phyloP scores from a whole-genome alignment of 53 echinoderm and acorn worm species.

The Patiria pectinifera region DNA sequence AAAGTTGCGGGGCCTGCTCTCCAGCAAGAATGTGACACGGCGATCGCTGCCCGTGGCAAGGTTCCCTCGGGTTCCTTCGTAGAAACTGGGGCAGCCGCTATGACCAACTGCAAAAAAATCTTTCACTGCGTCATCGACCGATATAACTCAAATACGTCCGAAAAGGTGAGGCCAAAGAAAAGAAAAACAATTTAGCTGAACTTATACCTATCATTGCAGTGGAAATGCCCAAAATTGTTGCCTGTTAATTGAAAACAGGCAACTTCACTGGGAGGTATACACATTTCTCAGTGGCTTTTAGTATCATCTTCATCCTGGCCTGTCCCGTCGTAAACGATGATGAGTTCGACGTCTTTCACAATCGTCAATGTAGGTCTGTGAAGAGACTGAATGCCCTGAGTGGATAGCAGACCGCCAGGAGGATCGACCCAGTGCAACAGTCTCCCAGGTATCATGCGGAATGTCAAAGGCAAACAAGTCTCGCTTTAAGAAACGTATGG shows the following conservation, averaged over 20 bases:
- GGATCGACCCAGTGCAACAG: too few relatives aligned
- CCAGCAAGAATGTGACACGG: constrained; percentile 23
- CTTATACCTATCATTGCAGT: too few relatives aligned
- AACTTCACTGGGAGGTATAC: not conserved
- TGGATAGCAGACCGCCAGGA: too few relatives aligned
- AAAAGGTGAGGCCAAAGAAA: constrained; percentile 1
- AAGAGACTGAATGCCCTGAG: too few relatives aligned
- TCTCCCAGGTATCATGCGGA: too few relatives aligned
- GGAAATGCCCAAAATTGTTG: not conserved
- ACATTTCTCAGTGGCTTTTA: not conserved
- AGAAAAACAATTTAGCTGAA: too few relatives aligned
- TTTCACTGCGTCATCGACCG: constrained; percentile 34
- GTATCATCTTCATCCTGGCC: not conserved
- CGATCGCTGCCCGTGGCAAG: not conserved
- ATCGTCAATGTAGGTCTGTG: too few relatives aligned
- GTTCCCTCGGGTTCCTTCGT: constrained; percentile 22
- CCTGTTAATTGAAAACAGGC: not conserved
- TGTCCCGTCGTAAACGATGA: too few relatives aligned
- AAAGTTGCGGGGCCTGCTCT: constrained; percentile 34
- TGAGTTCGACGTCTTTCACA: too few relatives aligned
- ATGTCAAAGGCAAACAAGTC: too few relatives aligned
- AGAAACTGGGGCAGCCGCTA: constrained; percentile 48
- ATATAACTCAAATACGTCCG: not conserved
- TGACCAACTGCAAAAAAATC: constrained; percentile 48
- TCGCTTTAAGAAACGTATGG: too few relatives aligned